phyloP scores from a whole-genome alignment of 2,113 vertebrate genomes.

The Nothobranchius kuhntae region DNA sequence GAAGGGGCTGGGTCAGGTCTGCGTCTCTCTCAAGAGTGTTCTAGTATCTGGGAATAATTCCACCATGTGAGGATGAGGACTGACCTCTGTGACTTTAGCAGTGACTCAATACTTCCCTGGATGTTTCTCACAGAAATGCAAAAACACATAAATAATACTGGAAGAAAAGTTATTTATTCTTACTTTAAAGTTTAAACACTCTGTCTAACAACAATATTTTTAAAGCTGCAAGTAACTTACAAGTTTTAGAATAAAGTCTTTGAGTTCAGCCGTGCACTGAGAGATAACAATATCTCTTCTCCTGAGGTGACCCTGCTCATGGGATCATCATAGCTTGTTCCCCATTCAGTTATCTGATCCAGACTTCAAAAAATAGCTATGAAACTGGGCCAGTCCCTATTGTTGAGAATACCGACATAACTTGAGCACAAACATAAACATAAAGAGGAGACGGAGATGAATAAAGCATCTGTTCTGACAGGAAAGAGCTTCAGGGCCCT shows the following conservation, averaged over 20 bases:
- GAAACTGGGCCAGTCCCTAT: slow-evolving; percentile 14
- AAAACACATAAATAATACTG: no score
- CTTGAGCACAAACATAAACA: slow-evolving; percentile 11
- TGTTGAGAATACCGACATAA: slow-evolving; percentile 19
- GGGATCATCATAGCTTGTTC: slow-evolving; percentile 24
- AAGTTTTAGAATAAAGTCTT: slow-evolving; percentile 14
- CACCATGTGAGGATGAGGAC: slow-evolving; percentile 45
- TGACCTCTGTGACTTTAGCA: slow-evolving; percentile 56
- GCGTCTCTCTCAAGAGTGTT: slow-evolving; percentile 59
- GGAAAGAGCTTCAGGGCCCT: slow-evolving; percentile 39
- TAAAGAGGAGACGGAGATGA: slow-evolving; percentile 40
- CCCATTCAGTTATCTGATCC: slow-evolving; percentile 45
- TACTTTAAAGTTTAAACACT: no score
- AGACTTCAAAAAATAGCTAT: slow-evolving; percentile 15
- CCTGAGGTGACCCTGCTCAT: slow-evolving; percentile 25
- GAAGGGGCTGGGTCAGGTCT: slow-evolving; percentile 69
- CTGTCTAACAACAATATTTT: no score
- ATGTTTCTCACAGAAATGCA: slow-evolving; percentile 37
- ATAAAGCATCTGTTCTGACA: slow-evolving; percentile 63
- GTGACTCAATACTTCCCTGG: slow-evolving; percentile 9
- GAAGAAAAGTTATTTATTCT: no score
- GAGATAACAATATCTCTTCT: slow-evolving; percentile 32
- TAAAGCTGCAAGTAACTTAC: neutral
- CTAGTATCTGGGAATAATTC: slow-evolving; percentile 61
- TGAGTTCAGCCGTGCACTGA: slow-evolving; percentile 19